Percentiles rank a stretch among this genome's conserved stretches.
Evolutionary conservation across 2,113 vertebrate species (phyloP).

Genomic region (Anoplopoma fimbria): DNA sequence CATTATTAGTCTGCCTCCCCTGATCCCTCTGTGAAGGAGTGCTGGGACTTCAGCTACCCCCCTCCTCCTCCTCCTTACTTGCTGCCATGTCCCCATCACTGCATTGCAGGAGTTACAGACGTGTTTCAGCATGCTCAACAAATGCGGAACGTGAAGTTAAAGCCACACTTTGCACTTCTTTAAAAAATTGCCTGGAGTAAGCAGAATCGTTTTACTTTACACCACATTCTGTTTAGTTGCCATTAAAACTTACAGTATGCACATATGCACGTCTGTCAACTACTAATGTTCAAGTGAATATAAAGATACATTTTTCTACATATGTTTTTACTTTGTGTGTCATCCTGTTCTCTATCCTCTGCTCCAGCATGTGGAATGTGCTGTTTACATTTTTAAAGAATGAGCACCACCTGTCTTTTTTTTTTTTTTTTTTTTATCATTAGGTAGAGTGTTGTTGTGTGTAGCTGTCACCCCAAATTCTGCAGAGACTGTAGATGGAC

Average conservation of each 20-base stretch:
- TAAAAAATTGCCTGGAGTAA: neutral
- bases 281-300: neutral
- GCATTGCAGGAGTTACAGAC: slow-evolving; percentile 49
- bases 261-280: neutral
- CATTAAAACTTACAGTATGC: neutral
- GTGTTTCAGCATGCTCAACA: slow-evolving; percentile 47
- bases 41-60: slow-evolving; percentile 25
- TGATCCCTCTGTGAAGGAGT: slow-evolving; percentile 55
- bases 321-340: neutral
- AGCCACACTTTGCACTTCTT: neutral
- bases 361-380: slow-evolving; percentile 12
- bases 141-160: slow-evolving; percentile 10
- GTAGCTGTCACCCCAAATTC: neutral
- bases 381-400: neutral
- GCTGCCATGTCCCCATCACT: slow-evolving; percentile 28
- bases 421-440: neutral
- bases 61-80: slow-evolving; percentile 1
- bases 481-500: slow-evolving; percentile 9
- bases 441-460: neutral
- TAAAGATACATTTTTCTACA: neutral
- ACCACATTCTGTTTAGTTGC: neutral
- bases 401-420: neutral
- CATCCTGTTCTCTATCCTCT: neutral
- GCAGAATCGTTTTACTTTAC: neutral
- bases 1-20: slow-evolving; percentile 64